A percentile compares a stretch with the other conserved stretches of the same genome.
phyloP scores from a whole-genome alignment of 2,888 invertebrate species.

The Subacronicta megacephala region DNA sequence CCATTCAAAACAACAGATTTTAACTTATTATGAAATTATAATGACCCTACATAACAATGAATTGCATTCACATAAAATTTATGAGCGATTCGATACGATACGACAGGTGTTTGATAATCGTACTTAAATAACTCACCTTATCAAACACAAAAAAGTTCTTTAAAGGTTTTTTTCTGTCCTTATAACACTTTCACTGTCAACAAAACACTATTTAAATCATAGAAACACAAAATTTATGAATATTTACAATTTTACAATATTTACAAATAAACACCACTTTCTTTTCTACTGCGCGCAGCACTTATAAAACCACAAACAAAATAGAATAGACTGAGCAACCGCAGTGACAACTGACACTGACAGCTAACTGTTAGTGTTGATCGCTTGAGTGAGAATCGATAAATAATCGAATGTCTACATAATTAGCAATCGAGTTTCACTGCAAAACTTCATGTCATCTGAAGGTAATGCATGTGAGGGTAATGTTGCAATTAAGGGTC shows the following conservation, averaged over 20 bases:
- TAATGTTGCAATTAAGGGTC: no score
- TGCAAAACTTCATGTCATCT: not conserved
- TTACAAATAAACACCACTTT: slow-evolving; percentile 84
- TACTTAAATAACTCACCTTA: slow-evolving; percentile 69
- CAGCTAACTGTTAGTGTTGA: slow-evolving; percentile 47
- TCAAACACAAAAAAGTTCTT: slow-evolving; percentile 60
- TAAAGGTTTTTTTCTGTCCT: slow-evolving; percentile 61
- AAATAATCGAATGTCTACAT: no score
- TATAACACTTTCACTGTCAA: slow-evolving; percentile 72
- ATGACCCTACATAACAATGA: slow-evolving; percentile 55
- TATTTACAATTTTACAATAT: slow-evolving; percentile 82
- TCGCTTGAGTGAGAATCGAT: not conserved
- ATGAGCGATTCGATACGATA: slow-evolving; percentile 35
- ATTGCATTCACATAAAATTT: slow-evolving; percentile 56
- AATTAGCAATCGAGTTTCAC: no score
- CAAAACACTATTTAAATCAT: slow-evolving; percentile 53
- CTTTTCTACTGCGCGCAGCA: slow-evolving; percentile 75
- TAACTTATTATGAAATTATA: slow-evolving; percentile 55
- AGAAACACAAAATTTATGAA: slow-evolving; percentile 60
- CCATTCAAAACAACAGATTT: slow-evolving; percentile 49
- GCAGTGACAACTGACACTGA: slow-evolving; percentile 25
- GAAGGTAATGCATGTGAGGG: no score
- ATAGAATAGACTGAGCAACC: slow-evolving; percentile 51
- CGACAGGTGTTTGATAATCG: slow-evolving; percentile 60
- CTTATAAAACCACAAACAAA: slow-evolving; percentile 73